Base-by-base conservation (phyloP, 30 jellyfish, hydroid and myxozoan genomes). In the Pseudorhiza aurosa region DNA sequence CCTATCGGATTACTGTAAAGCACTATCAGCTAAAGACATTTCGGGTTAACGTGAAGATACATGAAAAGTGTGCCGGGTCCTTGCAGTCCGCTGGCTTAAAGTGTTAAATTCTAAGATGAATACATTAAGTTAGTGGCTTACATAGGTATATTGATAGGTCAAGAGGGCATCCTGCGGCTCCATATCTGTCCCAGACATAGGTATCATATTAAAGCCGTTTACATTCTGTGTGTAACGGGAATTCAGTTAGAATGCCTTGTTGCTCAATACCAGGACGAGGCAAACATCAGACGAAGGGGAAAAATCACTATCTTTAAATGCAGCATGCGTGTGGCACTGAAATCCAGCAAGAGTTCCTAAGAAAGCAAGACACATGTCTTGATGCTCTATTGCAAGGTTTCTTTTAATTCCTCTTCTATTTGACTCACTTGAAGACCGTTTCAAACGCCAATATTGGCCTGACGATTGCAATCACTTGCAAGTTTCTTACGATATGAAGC, bases 31-130 rank as follows among this genome's bases (percentile, higher is more conserved):
- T 9, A 32, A 31, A 12, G 35, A 33, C 22, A 39, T 19, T 2
- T 22, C 5, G 77, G 77, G 35, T 33, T 31, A 32, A 64, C 60
- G 19, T 21, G 40, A 26, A 64, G 17, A 64, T 30, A 64, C 37
- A 31, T 15, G 58, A 35, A 58, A 64, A 33, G 77, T 64, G 53
- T 30, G 24, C 58, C 21, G 21, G 58, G 9, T 33, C 35, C 39
- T 33, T n/a, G 27, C 58, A 30, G 77, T 64, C 77, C 15, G 18
- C 12, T 58, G 77, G 58, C 58, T 64, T 64, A 64, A 42, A 36
- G 77, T 33, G 77, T 64, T 64, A 64, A 42, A 64, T 39, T 29
- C 77, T 64, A 64, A 64, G 77, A 64, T 64, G 77, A 64, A 64
- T 64, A 64, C 77, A 64, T 64, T 64, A 64, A 64, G 58, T 31